phyloP scores from a whole-genome alignment of 2,888 invertebrate species.

The Eulithis testata region DNA sequence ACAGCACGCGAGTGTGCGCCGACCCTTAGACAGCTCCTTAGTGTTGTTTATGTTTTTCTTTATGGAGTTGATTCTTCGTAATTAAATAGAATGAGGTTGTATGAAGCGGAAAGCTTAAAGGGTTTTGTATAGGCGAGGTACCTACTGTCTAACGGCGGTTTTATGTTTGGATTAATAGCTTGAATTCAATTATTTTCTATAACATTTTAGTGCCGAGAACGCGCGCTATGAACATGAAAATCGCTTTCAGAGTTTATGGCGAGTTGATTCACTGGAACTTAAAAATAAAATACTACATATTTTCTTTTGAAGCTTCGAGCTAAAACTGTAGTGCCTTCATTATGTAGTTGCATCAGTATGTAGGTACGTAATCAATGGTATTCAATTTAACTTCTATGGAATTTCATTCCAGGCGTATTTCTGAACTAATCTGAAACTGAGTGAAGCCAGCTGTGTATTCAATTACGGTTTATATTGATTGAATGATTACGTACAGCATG shows the following conservation, averaged over 20 bases:
- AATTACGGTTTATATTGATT: not conserved
- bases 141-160: constrained; percentile 19
- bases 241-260: constrained; percentile 7
- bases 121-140: constrained; percentile 12
- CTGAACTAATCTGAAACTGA: no score
- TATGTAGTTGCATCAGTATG: no score
- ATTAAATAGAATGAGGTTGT: constrained; percentile 31
- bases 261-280: not conserved
- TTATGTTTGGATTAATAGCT: constrained; percentile 10
- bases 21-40: constrained; percentile 24
- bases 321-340: not conserved
- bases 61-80: constrained; percentile 21
- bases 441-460: not conserved
- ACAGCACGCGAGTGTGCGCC: constrained; percentile 30
- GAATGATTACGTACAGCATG: no score
- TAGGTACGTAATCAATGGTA: not conserved
- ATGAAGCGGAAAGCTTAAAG: constrained; percentile 16
- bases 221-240: constrained; percentile 10
- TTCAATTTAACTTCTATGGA: no score
- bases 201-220: constrained; percentile 6
- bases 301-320: no score
- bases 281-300: not conserved
- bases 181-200: constrained; percentile 17
- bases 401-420: no score
- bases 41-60: constrained; percentile 28